A percentile compares a stretch with the other conserved stretches of the same genome.
Conservation (phyloP, 2,888 invertebrate genomes). For the Lathronympha strigana region DNA sequence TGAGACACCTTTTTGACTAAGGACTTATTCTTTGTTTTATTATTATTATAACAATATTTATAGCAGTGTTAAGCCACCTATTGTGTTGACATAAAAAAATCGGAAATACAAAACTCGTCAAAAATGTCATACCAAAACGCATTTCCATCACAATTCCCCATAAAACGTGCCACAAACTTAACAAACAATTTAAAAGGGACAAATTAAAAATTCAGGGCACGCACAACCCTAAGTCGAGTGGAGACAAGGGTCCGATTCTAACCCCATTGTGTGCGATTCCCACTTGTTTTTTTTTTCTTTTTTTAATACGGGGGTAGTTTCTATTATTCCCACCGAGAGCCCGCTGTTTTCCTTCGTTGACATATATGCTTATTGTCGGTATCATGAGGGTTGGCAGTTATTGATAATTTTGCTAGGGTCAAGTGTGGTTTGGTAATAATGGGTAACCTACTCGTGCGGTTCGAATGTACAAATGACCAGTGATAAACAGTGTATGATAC, state of each 20-base stretch:
- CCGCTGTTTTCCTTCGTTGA: constrained; percentile 77
- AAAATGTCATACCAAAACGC: constrained; percentile 9
- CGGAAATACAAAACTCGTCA: constrained; percentile 7
- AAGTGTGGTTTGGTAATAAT: constrained; percentile 50
- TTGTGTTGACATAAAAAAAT: constrained; percentile 3
- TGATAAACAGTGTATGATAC: not conserved
- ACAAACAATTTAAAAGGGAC: constrained; percentile 41
- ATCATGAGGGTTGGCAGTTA: constrained; percentile 54
- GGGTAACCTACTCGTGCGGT: constrained; percentile 1
- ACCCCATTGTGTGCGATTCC: constrained; percentile 73
- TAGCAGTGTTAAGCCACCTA: not conserved
- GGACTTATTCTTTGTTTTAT: too few relatives aligned
- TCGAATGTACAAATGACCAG: too few relatives aligned
- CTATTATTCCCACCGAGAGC: constrained; percentile 74
- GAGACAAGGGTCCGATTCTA: constrained; percentile 68
- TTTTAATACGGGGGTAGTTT: constrained; percentile 80
- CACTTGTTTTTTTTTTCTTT: too few relatives aligned
- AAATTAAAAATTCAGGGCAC: constrained; percentile 70
- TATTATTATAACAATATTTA: not conserved
- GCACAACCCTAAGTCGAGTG: constrained; percentile 73
- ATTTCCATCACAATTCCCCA: constrained; percentile 30
- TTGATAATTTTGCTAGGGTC: constrained; percentile 71
- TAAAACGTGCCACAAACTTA: constrained; percentile 36
- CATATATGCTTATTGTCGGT: constrained; percentile 59
- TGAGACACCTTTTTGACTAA: too few relatives aligned